Evolutionary conservation across 2,797 vertebrate species (phyloP), one percentile per base, ranked within the genome.

Genomic region (Ctenopoma kingsleyae): DNA sequence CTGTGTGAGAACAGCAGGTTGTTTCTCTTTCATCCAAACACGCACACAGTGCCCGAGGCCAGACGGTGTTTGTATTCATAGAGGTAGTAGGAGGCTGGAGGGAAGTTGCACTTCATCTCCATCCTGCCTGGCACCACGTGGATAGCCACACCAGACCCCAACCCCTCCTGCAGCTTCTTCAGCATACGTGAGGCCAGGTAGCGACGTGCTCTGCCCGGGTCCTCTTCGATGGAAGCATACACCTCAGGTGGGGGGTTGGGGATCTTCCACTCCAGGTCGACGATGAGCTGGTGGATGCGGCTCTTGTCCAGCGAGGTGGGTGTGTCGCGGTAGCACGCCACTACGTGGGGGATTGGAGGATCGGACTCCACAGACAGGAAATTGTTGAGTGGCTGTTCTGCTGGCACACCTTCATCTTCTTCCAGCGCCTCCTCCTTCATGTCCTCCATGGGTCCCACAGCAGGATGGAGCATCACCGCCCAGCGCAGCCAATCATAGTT

Each of bases 401-500:
- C 46, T 0, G 12, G 52, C 8, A 1, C 36, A 0, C 3, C 68
- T 19, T 77, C 73, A 35, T 62, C 53, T 16, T 46, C 53, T n/a
- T 50, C 71, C 10, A 15, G 2, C 1, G 16, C 13, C 5, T 55
- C 53, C 53, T 55, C 48, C 1, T 68, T 38, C 16, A 52, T 68
- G 1, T 68, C 80, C 38, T 87, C 80, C 74, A 22, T 10, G 17
- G 64, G 41, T 1, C 65, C 80, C 6, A 80, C 68, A 0, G 86
- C 68, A 0, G 87, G 88, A 73, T 92, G 92, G 20, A 91, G 88
- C 92, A 94, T 94, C 67, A 94, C 93, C 0, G 92, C 93, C 93
- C 93, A 95, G 78, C 87, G 90, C 61, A 94, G 86, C 94, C 94
- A 94, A 50, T 95, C 92, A 0, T 94, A 94, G 72, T 93, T 94